A percentile compares a stretch with the other conserved stretches of the same genome.
Conservation (phyloP, 2,888 invertebrate species). For the Andrena praecox region DNA sequence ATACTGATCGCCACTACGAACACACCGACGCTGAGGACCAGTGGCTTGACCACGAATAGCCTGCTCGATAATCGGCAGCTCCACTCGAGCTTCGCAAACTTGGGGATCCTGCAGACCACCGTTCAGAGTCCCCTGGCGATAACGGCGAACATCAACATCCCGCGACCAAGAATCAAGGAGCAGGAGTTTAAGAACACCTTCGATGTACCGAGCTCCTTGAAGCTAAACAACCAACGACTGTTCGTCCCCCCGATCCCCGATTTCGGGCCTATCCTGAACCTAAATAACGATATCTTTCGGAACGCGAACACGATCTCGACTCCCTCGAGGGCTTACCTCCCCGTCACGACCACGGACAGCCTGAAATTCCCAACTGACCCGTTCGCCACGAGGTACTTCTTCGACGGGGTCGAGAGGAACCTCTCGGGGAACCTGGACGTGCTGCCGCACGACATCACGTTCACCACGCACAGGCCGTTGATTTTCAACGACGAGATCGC, state of each 20-base stretch:
- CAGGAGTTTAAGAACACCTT: not conserved
- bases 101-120: conserved; percentile 25
- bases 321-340: conserved; percentile 59
- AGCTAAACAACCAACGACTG: not conserved
- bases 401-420: conserved; percentile 45
- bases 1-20: not conserved
- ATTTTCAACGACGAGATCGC: conserved; percentile 16
- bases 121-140: conserved; percentile 27
- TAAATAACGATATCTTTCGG: conserved; percentile 59
- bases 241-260: conserved; percentile 45
- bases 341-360: conserved; percentile 13
- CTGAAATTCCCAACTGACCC: conserved; percentile 40
- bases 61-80: conserved; percentile 8
- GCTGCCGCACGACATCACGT: not conserved
- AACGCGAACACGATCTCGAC: conserved; percentile 56
- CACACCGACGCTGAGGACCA: not conserved
- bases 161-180: not conserved
- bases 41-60: not conserved
- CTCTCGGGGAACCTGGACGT: conserved; percentile 12
- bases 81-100: not conserved
- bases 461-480: not conserved
- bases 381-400: conserved; percentile 45
- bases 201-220: not conserved
- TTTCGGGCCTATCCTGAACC: conserved; percentile 41
- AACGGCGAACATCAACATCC: conserved; percentile 20